Evolutionary conservation across 2,797 vertebrate species (phyloP), one percentile per base, ranked within the genome.

Genomic region (Notolepis coatsorum): DNA sequence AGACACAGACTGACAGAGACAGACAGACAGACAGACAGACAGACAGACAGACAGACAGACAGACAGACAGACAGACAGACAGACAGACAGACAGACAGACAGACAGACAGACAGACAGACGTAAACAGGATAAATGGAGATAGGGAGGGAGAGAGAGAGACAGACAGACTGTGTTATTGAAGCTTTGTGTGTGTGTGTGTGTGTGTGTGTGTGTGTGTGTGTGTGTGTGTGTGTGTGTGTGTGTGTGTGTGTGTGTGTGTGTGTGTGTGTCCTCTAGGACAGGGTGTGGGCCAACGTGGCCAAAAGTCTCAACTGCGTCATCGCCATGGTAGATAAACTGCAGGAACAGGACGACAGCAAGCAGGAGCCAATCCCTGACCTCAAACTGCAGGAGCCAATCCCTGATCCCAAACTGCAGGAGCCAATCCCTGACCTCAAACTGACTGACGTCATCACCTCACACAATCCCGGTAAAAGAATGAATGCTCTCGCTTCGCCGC

Each of bases 271-370:
- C 68, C 92, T 97, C 75, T 84, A 99, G 97, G 97, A 99, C 81
- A 96, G 96, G 77, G 94, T 97, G 72, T 99, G 97, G 97, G 95
- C 95, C 79, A 96, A 88, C 1, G 94, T 99, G 71, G 97, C 95
- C 24, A 98, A 97, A 88, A 96, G 95, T 82, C 93, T 99, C 81
- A 97, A 97, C 90, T 96, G 95, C 53, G 89, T 99, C 66, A 97
- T 99, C 60, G 97, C 96, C 46, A 94, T 95, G 94, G 96, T 96
- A 86, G 97, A 99, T 71, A 95, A 94, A 79, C 86, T 99, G 68
- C 94, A 95, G 54, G 96, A 95, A 61, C 93, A 93, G 41, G 94
- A 93, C 39, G 84, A 75, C 45, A 60, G 25, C 60, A 88, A 86
- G 64, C 80, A 86, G 66, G 89, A 89, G 51, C 66, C 78, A 0